Percentiles rank a stretch among this genome's conserved stretches.
Conservation (phyloP, 1,140 invertebrate genomes). For the Megathymus violae region DNA sequence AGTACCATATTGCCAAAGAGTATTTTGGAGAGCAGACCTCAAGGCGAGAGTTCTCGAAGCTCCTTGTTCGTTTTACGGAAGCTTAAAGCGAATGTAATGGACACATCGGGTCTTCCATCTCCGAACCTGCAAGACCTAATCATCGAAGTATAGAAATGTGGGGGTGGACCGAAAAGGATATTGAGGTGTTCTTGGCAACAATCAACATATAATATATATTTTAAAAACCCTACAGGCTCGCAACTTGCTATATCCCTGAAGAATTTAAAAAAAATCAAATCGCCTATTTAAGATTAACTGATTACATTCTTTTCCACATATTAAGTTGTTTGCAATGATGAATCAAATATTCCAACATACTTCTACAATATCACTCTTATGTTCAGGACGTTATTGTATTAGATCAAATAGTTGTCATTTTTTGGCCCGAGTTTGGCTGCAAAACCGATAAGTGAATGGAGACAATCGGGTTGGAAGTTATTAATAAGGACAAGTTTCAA, state of each 20-base stretch:
- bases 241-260: conserved; percentile 40
- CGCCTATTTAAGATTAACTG: conserved; percentile 37
- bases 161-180: conserved; percentile 41
- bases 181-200: conserved; percentile 37
- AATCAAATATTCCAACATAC: conserved; percentile 29
- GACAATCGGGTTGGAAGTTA: conserved; percentile 39
- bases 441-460: conserved; percentile 35
- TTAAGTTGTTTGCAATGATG: conserved; percentile 19
- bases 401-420: conserved; percentile 26
- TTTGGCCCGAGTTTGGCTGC: conserved; percentile 34
- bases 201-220: conserved; percentile 36
- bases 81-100: conserved; percentile 45
- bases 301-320: conserved; percentile 2
- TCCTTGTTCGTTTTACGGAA: conserved; percentile 46
- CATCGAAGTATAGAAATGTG: conserved; percentile 60
- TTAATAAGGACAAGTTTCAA: conserved; percentile 23
- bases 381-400: conserved; percentile 30
- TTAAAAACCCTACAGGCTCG: conserved; percentile 29
- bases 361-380: conserved; percentile 33
- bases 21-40: conserved; percentile 62
- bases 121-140: conserved; percentile 45
- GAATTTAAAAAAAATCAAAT: conserved; percentile 7
- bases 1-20: conserved; percentile 56
- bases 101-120: conserved; percentile 44
- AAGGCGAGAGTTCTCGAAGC: conserved; percentile 44